Percentiles rank a stretch among this genome's conserved stretches.
These are phyloP conservation scores for Eulithis prunata DNA, from an alignment of 2,888 invertebrate species.

Conservation along the genomic window DNA sequence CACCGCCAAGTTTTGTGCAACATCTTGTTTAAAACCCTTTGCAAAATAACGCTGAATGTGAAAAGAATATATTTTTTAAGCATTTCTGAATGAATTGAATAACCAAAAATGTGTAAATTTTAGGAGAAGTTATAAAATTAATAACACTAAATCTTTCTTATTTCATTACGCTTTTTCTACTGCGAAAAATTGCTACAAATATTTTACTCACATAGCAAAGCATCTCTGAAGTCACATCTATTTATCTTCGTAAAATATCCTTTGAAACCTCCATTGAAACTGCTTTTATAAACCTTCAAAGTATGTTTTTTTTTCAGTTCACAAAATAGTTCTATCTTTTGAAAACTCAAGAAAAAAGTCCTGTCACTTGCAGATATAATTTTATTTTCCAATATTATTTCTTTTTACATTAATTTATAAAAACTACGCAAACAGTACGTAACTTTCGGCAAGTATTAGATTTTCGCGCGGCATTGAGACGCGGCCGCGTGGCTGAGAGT, in stretches of 20 bases:
- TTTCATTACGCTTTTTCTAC: no score
- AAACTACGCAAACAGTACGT: not conserved
- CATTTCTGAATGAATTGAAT: no score
- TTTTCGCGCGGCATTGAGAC: not conserved
- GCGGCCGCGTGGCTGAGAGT: conserved; percentile 8
- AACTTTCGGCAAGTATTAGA: conserved; percentile 8
- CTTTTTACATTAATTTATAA: no score
- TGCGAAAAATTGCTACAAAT: not conserved
- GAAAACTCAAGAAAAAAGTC: no score
- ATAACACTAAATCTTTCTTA: no score
- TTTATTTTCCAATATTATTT: not conserved
- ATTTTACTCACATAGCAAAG: conserved; percentile 75
- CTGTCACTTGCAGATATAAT: no score
- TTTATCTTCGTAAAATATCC: conserved; percentile 41
- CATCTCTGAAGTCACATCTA: conserved; percentile 63
- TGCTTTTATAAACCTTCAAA: not conserved
- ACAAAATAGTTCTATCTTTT: not conserved
- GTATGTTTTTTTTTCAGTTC: not conserved
- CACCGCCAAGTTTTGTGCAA: not conserved
- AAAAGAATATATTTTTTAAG: no score
- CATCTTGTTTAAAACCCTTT: not conserved
- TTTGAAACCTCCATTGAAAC: conserved; percentile 10
- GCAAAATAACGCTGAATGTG: no score
- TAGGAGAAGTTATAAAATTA: no score
- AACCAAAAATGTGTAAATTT: no score